Base-by-base conservation (phyloP, 2,888 invertebrate genomes). In the Quadroppia sp. region DNA sequence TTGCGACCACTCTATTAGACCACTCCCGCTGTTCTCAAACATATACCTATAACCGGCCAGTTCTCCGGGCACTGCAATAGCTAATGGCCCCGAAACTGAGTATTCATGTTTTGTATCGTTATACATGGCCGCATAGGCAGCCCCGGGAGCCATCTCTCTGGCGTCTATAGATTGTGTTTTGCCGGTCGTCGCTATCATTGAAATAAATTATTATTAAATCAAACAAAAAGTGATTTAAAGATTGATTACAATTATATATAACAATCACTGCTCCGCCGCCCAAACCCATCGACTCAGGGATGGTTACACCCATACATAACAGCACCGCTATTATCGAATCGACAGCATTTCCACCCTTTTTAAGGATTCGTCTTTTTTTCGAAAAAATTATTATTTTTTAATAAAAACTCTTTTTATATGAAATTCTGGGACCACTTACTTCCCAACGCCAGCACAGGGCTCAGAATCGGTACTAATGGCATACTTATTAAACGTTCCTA, bases 41-140 rank as follows among this genome's bases (percentile, higher is more conserved):
- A 92, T 87, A 75, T 85, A 87, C 87, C 89, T 89, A 82, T 92
- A 92, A 1, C 96, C 96, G 74, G 87, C 84, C 20, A 96, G 82
- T 83, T 95, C 95, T 11, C 94, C 94, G 0, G 96, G 95, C n/a
- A 96, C 89, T 17, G 89, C 96, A 17, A 90, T 87, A 0, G 93
- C 87, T 78, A 88, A 73, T 0, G 80, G 81, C 69, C 84, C 83
- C 81, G 56, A 15, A 28, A 56, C 50, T 9, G 74, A 71, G 9
- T 36, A 20, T 20, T 40, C 59, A 25, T 17, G 20, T 32, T 28
- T 77, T 76, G 85, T 83, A 4, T 86, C 85, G 3, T 84, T 80
- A 81, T 85, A 93, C 92, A 93, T 92, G 76, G 88, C 82, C 79
- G 82, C 81, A 15, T 28, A 50, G 2, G 77, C 76, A n/a, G 67